Evolutionary conservation across 2,888 invertebrate genomes (phyloP).

Genomic region (Stenodera caucasica): DNA sequence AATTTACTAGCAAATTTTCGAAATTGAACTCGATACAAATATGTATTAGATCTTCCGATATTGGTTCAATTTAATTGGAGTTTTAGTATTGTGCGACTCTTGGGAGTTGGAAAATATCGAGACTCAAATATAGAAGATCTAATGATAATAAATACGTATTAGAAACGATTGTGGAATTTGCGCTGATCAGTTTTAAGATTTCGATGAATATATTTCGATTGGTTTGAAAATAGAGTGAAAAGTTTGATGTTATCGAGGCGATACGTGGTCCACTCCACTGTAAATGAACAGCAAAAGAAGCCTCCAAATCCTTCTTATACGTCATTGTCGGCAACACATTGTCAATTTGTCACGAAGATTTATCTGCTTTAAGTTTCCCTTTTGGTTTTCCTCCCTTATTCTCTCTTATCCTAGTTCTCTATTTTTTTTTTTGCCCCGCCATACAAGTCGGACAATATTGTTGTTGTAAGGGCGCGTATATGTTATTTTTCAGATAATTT

Average conservation of each 20-base stretch:
- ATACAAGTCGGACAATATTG: background rate
- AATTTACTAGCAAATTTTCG: no score
- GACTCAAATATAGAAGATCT: no score
- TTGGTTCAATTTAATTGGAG: no score
- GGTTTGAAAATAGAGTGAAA: no score
- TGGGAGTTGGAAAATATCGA: no score
- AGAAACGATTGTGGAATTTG: no score
- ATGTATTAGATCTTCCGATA: no score
- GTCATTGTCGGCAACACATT: slow-evolving; percentile 47
- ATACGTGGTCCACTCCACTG: slow-evolving; percentile 7
- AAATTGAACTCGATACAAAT: no score
- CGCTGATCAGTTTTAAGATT: no score
- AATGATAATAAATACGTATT: background rate
- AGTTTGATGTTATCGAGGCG: no score
- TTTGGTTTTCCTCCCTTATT: slow-evolving; percentile 25
- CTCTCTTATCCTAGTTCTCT: slow-evolving; percentile 23
- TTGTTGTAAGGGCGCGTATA: slow-evolving; percentile 30
- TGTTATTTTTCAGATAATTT: slow-evolving; percentile 51
- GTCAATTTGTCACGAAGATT: slow-evolving; percentile 52
- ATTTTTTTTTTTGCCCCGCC: background rate
- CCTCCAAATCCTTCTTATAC: slow-evolving; percentile 33
- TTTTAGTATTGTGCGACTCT: no score
- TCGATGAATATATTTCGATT: no score
- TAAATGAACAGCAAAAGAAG: slow-evolving; percentile 23
- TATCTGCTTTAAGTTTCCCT: slow-evolving; percentile 43